Base-by-base conservation (phyloP, 2,113 vertebrate species). In the Tachycineta bicolor region DNA sequence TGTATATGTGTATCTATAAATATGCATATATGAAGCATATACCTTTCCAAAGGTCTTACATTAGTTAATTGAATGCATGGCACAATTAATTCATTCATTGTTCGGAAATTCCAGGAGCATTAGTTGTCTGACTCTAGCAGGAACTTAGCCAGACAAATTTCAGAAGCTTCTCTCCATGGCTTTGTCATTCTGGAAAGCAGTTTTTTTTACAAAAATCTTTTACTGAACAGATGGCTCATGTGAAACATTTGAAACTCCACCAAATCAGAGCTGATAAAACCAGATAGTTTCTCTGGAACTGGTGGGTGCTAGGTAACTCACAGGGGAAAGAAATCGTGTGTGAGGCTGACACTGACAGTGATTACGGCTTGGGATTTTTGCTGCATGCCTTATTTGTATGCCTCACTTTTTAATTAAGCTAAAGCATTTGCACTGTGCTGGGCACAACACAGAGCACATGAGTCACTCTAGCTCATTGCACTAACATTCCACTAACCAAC, bases 81-180 rank as follows among this genome's bases (percentile, higher is more conserved):
- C 34, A 96, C 77, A 89, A 94, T 84, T 87, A 59, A 93, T 89
- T 87, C 50, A 91, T 82, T 90, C 21, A 75, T 90, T 95, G 80
- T 90, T 94, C 12, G 2, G 71, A 89, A 95, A 95, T 93, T 93
- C 91, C 93, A 92, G 74, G 69, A 92, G 41, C 41, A 80, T 76
- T 89, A 79, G 39, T 50, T 58, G 46, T 69, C 62, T 39, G 7
- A 85, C 83, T 88, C 67, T 43, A 77, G 75, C 82, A 96, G 95
- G 78, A 93, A 69, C 46, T 83, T 56, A 82, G 62, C 63, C 84
- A 91, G 58, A 60, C 24, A 71, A 8, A 84, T 79, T 82, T 93
- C 78, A 87, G 85, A 87, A 95, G 76, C 75, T 58, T 46, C 31
- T 84, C 58, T 88, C 53, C 18, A 14, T 56, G 21, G 26, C 49